phyloP scores from a whole-genome alignment of 2,113 vertebrate genomes.

The Hiodon alosoides region DNA sequence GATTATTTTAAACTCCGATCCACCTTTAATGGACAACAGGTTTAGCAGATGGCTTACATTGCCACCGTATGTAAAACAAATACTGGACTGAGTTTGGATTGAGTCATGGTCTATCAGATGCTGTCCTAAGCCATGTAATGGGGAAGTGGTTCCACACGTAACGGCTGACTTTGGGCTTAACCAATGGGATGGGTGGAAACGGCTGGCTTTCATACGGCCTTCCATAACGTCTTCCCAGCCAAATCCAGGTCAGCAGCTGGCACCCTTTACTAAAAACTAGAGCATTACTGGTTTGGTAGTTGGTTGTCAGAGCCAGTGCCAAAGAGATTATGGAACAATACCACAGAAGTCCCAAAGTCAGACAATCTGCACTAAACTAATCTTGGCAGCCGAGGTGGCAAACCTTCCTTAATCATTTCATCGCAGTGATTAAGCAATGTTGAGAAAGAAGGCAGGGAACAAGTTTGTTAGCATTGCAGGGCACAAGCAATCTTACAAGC shows the following conservation, averaged over 20 bases:
- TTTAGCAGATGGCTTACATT: no score
- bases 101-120: no score
- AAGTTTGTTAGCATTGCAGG: no score
- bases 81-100: no score
- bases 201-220: background rate
- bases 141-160: background rate
- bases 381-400: constrained; percentile 3
- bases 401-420: constrained; percentile 1
- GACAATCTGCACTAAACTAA: background rate
- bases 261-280: constrained; percentile 10
- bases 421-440: no score
- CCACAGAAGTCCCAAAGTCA: constrained; percentile 1
- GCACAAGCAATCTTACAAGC: no score
- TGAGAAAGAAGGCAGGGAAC: no score
- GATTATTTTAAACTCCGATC: no score
- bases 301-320: background rate
- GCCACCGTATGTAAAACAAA: no score
- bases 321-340: constrained; percentile 7
- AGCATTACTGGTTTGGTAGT: background rate
- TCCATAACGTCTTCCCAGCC: background rate
- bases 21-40: no score
- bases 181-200: no score
- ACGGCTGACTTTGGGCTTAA: background rate
- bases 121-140: no score
- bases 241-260: constrained; percentile 1